Evolutionary conservation across 2,113 vertebrate species (phyloP).

Genomic region (Atherinomorus stipes): DNA sequence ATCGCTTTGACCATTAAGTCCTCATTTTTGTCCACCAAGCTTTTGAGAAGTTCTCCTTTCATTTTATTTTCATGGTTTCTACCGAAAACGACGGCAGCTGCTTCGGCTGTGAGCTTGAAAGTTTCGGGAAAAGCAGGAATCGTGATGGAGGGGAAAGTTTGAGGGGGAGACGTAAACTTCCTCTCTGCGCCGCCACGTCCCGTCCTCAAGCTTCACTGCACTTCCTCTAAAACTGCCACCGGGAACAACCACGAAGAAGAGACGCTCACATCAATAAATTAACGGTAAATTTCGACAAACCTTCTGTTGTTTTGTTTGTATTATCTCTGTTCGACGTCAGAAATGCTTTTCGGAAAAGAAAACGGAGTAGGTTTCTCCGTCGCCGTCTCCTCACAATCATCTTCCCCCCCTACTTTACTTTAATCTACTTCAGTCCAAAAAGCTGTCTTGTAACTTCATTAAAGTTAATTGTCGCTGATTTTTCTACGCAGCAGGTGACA

Average conservation of each 20-base stretch:
- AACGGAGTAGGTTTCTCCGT: slow-evolving; percentile 3
- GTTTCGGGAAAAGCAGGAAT: slow-evolving; percentile 21
- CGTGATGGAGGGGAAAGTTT: neutral
- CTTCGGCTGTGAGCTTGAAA: neutral
- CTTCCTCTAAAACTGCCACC: slow-evolving; percentile 31
- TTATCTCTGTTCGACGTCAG: neutral
- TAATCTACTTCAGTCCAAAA: slow-evolving; percentile 10
- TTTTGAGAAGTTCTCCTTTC: no score
- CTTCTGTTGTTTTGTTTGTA: neutral
- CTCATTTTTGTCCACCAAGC: neutral
- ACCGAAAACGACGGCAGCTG: neutral
- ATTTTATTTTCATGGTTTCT: no score
- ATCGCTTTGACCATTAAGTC: no score
- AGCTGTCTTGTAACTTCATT: slow-evolving; percentile 15
- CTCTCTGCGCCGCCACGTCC: slow-evolving; percentile 57
- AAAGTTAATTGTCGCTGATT: slow-evolving; percentile 49
- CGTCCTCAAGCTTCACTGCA: neutral
- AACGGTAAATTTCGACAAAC: slow-evolving; percentile 60
- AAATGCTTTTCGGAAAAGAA: neutral
- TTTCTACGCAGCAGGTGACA: slow-evolving; percentile 42
- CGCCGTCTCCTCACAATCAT: neutral
- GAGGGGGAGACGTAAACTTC: slow-evolving; percentile 43
- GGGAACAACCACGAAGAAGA: slow-evolving; percentile 9
- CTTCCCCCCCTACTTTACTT: no score
- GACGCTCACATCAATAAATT: slow-evolving; percentile 28